Evolutionary conservation across 2,797 vertebrate genomes (phyloP).

Genomic region (Podarcis siculus): DNA sequence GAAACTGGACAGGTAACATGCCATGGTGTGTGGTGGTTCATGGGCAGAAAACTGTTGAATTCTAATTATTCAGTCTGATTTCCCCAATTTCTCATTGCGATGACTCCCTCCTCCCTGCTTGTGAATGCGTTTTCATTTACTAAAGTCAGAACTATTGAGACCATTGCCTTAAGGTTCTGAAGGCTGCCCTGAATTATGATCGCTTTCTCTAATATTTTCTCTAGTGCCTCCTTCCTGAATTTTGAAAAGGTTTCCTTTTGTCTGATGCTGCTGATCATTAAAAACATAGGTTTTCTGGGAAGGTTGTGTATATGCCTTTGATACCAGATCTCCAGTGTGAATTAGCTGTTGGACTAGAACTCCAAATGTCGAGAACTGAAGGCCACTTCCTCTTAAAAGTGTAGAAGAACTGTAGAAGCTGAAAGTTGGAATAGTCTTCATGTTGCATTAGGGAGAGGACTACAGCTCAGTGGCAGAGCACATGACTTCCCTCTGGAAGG

Average conservation of each 20-base stretch:
- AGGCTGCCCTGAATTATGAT: neutral
- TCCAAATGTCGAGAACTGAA: neutral
- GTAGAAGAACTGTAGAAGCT: neutral
- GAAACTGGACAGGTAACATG: neutral
- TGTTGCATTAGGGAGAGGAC: neutral
- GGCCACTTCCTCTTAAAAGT: neutral
- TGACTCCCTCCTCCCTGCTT: neutral
- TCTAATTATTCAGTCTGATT: neutral
- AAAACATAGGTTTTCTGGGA: neutral
- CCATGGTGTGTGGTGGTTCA: neutral
- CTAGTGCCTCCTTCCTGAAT: fast-evolving
- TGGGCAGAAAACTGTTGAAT: neutral
- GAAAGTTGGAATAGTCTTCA: neutral
- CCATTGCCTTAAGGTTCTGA: neutral
- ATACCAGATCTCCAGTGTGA: neutral
- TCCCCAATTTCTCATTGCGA: neutral
- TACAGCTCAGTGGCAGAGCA: neutral
- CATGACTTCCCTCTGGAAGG: neutral
- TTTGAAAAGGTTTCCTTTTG: neutral
- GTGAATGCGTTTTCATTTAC: neutral
- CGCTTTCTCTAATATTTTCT: neutral
- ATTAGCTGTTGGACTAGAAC: neutral
- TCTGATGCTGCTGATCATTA: neutral
- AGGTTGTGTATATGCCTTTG: neutral
- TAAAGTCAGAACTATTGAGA: neutral